Evolutionary conservation across 2,888 invertebrate genomes (phyloP), one percentile per base, ranked within the genome.

Genomic region (Junonia oenone): DNA sequence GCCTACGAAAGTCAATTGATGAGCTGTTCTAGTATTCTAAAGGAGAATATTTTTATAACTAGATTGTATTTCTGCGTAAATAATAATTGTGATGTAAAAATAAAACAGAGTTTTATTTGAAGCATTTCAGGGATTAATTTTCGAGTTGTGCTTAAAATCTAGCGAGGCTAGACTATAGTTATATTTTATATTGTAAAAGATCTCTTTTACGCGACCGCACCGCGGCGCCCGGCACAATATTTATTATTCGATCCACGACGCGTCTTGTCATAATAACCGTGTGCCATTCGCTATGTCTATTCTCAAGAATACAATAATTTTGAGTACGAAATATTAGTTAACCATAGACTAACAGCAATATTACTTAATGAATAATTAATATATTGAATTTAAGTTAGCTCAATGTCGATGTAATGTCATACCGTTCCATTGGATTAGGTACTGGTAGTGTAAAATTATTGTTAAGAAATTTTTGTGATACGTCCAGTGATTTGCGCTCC

Each of bases 51-150:
- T 86, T 37, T 87, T 88, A 79, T 81, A 81, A 72, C 68, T 76
- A 78, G 64, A 68, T 73, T 87, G 82, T 87, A 88, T 79, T 79
- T 73, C 77, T 68, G 76, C 76, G 73, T 72, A 80, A 81, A 81
- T 81, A 83, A 83, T 83, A 77, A 79, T 84, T 87, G 88, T 89
- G 86, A 88, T 88, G 73, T 78, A 67, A 73, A 73, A 84, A 87
- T 88, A 86, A 89, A 89, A 89, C 88, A 84, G 85, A 90, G 88
- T 90, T 90, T 90, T 88, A 89, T 89, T 89, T 89, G 78, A 77
- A 81, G 81, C 83, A 81, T 87, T 87, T 88, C 82, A 83, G 82
- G 84, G 79, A 82, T 78, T 76, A 73, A 72, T 81, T 81, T 73
- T 78, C 75, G 82, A 77, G 83, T 84, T 79, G 87, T 84, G 88